Conservation (phyloP, 2,113 vertebrate species). For the Oreochromis tanganicae region DNA sequence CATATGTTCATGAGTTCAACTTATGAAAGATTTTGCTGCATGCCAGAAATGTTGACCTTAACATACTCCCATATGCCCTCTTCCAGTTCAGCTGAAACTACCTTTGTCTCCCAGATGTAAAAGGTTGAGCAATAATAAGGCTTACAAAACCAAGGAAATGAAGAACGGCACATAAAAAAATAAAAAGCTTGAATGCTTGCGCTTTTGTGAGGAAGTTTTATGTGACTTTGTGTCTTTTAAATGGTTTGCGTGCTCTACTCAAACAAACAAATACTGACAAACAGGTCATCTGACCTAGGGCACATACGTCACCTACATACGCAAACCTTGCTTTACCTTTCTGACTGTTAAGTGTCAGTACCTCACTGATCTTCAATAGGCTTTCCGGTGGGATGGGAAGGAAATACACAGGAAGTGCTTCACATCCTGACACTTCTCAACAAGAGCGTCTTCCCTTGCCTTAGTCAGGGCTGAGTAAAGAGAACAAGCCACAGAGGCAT, state of each 20-base stretch:
- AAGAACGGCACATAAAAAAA: background rate
- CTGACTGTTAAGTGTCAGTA: background rate
- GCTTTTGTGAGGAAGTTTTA: background rate
- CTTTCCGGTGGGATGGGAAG: background rate
- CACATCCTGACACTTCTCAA: background rate
- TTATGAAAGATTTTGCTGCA: background rate
- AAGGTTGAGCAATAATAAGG: background rate
- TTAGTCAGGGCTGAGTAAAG: constrained; percentile 21
- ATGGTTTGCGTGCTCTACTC: background rate
- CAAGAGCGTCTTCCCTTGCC: background rate
- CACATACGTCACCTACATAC: background rate
- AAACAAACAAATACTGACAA: background rate
- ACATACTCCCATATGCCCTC: background rate
- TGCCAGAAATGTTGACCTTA: constrained; percentile 6
- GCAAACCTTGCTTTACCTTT: background rate
- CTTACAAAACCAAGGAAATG: background rate
- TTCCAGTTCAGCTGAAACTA: background rate
- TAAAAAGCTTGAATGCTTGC: background rate
- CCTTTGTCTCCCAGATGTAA: background rate
- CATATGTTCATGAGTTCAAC: background rate
- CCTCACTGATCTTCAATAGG: constrained; percentile 1
- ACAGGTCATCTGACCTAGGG: background rate
- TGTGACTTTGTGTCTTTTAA: background rate
- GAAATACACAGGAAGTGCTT: constrained; percentile 25
- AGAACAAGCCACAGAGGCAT: constrained; percentile 44